Conservation (phyloP, 2,113 vertebrate species). For the Gadus chalcogrammus region DNA sequence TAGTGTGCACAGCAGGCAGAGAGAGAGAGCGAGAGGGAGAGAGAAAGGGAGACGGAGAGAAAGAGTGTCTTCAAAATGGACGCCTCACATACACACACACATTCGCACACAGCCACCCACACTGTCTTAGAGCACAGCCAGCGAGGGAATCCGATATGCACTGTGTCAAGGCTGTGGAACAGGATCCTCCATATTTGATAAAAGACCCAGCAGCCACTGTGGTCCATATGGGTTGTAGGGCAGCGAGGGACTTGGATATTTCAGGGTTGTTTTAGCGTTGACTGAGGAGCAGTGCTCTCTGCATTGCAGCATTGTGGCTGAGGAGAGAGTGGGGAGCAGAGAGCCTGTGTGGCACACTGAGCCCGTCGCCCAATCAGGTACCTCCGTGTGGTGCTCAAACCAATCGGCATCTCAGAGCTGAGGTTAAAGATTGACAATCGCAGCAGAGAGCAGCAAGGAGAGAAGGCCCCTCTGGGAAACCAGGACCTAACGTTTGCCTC, state of each 20-base stretch:
- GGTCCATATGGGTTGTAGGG: conserved; percentile 21
- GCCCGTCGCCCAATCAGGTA: conserved; percentile 77
- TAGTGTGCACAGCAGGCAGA: conserved; percentile 41
- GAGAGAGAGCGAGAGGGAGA: conserved; percentile 22
- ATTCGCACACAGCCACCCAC: conserved; percentile 37
- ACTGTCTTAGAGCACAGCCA: conserved; percentile 42
- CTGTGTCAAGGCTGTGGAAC: conserved; percentile 35
- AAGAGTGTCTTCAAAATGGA: conserved; percentile 69
- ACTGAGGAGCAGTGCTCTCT: conserved; percentile 77
- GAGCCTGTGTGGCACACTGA: conserved; percentile 75
- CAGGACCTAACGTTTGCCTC: conserved; percentile 87
- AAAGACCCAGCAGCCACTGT: conserved; percentile 25
- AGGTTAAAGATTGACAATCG: conserved; percentile 96
- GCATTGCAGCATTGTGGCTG: conserved; percentile 94
- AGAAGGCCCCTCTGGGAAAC: conserved; percentile 95
- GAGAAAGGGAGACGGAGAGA: background rate
- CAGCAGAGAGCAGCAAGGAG: conserved; percentile 80
- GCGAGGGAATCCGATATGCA: conserved; percentile 53
- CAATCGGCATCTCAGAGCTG: conserved; percentile 83
- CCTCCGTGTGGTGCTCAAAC: conserved; percentile 73
- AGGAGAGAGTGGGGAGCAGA: conserved; percentile 79
- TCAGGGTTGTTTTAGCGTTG: conserved; percentile 34
- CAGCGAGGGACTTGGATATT: conserved; percentile 34
- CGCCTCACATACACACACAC: conserved; percentile 47
- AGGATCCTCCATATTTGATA: conserved; percentile 30